These are phyloP conservation scores for Chauna torquata DNA, from an alignment of 2,113 vertebrate genomes.

Conservation along the genomic window DNA sequence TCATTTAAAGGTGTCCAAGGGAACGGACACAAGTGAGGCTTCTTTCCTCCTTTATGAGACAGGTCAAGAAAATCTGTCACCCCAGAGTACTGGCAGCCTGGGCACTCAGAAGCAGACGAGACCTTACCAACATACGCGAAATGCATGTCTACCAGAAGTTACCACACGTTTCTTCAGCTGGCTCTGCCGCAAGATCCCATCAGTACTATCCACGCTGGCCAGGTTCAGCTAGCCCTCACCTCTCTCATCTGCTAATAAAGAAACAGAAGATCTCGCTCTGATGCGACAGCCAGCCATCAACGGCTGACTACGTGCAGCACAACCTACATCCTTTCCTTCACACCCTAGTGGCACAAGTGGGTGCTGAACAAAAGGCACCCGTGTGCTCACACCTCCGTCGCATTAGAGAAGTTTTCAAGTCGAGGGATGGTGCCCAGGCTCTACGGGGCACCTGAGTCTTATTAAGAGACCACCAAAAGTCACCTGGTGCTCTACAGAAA, in stretches of 20 bases:
- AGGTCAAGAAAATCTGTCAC: not conserved
- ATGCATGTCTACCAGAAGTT: not conserved
- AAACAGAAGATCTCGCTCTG: not conserved
- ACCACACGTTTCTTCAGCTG: not conserved
- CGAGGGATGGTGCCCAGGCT: not conserved
- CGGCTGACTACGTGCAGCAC: not conserved
- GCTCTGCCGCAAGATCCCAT: not conserved
- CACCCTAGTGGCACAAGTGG: not conserved
- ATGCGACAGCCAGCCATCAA: not conserved
- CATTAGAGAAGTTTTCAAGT: rapidly evolving
- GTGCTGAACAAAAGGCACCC: not conserved
- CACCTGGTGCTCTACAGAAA: not conserved
- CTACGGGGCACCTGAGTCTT: not conserved
- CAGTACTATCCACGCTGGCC: not conserved
- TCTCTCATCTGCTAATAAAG: not conserved
- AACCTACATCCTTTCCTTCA: not conserved
- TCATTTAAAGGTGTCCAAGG: not conserved
- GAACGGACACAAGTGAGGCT: not conserved
- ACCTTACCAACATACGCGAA: not conserved
- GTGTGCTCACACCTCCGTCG: not conserved
- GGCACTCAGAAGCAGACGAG: not conserved
- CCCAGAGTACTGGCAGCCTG: not conserved
- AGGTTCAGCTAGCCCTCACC: not conserved
- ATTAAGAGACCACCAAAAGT: not conserved
- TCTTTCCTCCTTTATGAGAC: rapidly evolving